Percentiles rank a stretch among this genome's conserved stretches.
phyloP scores from a whole-genome alignment of 37 sponge, comb jelly and placozoan genomes.

The Ephydatia muelleri region DNA sequence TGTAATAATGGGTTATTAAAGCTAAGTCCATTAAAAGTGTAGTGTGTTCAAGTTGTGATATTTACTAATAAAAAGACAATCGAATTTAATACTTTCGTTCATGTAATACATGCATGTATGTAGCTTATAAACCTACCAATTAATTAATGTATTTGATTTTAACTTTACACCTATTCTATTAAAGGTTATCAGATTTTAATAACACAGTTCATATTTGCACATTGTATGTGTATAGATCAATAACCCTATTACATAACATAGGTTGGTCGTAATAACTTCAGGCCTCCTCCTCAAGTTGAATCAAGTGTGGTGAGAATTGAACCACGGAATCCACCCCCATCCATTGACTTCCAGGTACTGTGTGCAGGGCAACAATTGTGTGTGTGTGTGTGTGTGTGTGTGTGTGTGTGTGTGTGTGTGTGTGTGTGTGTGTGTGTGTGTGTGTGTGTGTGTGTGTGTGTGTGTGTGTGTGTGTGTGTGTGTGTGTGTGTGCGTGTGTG shows the following conservation, averaged over 20 bases:
- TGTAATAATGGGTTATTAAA: no score
- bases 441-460: constrained; percentile 47
- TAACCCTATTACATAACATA: constrained; percentile 2
- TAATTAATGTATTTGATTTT: no score
- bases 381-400: constrained; percentile 49
- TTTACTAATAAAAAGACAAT: no score
- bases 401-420: constrained; percentile 55
- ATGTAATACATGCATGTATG: no score
- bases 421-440: constrained; percentile 63
- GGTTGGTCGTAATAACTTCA: constrained; percentile 96
- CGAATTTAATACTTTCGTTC: no score
- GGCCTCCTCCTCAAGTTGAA: constrained; percentile 98
- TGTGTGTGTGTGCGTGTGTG: constrained; percentile 19
- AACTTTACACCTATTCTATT: no score
- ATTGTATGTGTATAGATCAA: not conserved
- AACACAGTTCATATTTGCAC: not conserved
- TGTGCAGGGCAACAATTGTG: not conserved
- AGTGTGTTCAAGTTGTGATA: no score
- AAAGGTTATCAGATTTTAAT: no score
- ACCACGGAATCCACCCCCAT: constrained; percentile 87
- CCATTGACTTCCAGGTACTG: constrained; percentile 87
- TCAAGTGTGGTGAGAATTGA: constrained; percentile 99
- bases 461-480: constrained; percentile 27
- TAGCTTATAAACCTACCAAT: no score
- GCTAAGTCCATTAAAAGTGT: no score